Evolutionary conservation across 2,888 invertebrate species (phyloP).

Genomic region (Leucoptera coffeella): DNA sequence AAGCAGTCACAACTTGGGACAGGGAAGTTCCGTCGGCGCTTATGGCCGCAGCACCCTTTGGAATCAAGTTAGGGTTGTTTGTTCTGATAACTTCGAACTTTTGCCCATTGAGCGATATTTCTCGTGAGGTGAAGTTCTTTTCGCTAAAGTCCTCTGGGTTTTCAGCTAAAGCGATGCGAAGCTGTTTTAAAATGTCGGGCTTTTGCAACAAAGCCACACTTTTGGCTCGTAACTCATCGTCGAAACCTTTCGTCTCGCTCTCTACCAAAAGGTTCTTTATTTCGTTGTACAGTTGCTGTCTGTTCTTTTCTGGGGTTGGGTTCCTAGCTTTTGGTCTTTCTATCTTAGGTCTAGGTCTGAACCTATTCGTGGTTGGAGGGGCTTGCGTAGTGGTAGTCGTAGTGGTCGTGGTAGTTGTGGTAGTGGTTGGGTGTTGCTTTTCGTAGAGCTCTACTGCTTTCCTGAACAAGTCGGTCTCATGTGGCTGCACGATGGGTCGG

Average conservation of each 20-base stretch:
- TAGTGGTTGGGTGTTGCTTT: conserved; percentile 62
- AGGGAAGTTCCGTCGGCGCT: conserved; percentile 35
- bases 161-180: conserved; percentile 67
- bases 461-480: conserved; percentile 59
- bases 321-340: conserved; percentile 8
- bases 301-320: conserved; percentile 44
- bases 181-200: conserved; percentile 67
- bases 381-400: conserved; percentile 45
- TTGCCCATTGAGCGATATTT: conserved; percentile 70
- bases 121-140: conserved; percentile 67
- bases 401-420: conserved; percentile 62
- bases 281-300: conserved; percentile 54
- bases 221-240: conserved; percentile 40
- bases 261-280: conserved; percentile 49
- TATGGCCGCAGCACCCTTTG: conserved; percentile 47
- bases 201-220: conserved; percentile 57
- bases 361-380: conserved; percentile 28
- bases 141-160: conserved; percentile 58
- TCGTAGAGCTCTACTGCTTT: conserved; percentile 63
- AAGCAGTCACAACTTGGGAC: conserved; percentile 27
- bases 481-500: conserved; percentile 53
- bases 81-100: conserved; percentile 69
- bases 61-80: conserved; percentile 61
- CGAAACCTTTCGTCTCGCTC: conserved; percentile 50
- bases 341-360: conserved; percentile 20